Evolutionary conservation across 2,113 vertebrate genomes (phyloP), one percentile per base, ranked within the genome.

Genomic region (Chaenogobius annularis): DNA sequence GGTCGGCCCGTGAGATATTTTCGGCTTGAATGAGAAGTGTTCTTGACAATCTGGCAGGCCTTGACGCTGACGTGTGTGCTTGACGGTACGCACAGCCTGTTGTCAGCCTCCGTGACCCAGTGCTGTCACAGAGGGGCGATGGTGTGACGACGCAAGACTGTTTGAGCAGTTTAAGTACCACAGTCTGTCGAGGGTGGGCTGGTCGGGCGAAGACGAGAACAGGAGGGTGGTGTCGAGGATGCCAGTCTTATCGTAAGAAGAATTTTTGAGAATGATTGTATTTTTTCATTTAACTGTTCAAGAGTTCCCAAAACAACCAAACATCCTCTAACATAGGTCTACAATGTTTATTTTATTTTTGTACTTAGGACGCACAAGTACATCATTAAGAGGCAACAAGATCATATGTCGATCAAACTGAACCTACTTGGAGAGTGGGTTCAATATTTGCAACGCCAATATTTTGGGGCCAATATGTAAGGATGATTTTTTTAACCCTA

Each of bases 41-140:
- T 81, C 78, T 75, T 83, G 90, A 92, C 88, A 89, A 84, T 69
- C 79, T 84, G 80, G 82, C 87, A 81, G 80, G 75, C 87, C 78
- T 79, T 86, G 87, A 84, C 87, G 63, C 70, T 91, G 91, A 92
- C 78, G 75, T 78, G 80, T 87, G 81, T 85, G 90, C 82, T 87
- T 79, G 66, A 83, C 78, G 82, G 77, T 81, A 81, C 80, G 65
- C 78, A 68, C 77, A 70, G 80, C 81, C 75, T 35, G 56, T 69
- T 23, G 59, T 66, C 80, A 10, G 82, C 81, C 78, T 85, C 79
- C 9, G 17, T 87, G 85, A 82, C 90, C 86, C 80, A n/a, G 17
- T 58, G 84, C 88, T 91, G 90, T 88, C 90, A 83, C 73, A 0
- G 58, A 68, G 87, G 90, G 85, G 85, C 22, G 69, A 83, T 70